phyloP scores from a whole-genome alignment of 2,797 vertebrate genomes.

The Ctenopoma multispine region DNA sequence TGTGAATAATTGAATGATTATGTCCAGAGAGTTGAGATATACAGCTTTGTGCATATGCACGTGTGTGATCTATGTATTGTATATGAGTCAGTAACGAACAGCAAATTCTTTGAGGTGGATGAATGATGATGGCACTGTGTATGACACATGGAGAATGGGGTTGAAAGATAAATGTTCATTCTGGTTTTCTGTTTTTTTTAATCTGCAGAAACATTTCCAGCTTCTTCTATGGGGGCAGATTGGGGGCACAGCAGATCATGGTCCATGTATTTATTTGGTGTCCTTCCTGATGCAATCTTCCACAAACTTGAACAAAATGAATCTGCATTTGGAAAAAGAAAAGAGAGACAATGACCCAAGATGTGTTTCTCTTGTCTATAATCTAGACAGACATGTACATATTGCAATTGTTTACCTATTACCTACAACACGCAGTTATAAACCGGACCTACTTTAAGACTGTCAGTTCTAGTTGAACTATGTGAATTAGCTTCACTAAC shows the following conservation, averaged over 20 bases:
- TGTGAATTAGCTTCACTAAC: too few species aligned
- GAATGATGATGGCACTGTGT: slow-evolving; percentile 10
- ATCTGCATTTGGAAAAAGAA: too few species aligned
- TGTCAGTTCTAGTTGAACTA: too few species aligned
- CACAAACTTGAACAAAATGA: too few species aligned
- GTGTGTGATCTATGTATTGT: not conserved
- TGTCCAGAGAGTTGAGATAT: slow-evolving; percentile 13
- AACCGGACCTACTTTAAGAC: too few species aligned
- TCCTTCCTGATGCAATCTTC: too few species aligned
- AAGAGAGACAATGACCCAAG: too few species aligned
- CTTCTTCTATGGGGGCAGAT: not conserved
- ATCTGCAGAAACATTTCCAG: not conserved
- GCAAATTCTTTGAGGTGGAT: slow-evolving; percentile 24
- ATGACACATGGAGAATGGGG: slow-evolving; percentile 7
- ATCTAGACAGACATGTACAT: too few species aligned
- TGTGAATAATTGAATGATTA: slow-evolving; percentile 16
- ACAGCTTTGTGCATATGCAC: slow-evolving; percentile 8
- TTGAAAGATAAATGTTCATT: slow-evolving; percentile 2
- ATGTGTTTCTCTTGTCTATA: too few species aligned
- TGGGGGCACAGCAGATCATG: too few species aligned
- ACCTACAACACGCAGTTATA: too few species aligned
- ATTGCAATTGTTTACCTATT: too few species aligned
- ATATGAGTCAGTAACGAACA: not conserved
- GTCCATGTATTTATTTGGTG: not conserved
- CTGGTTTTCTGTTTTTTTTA: slow-evolving; percentile 3